Conservation (phyloP, 2,113 vertebrate species). For the Pogonocichla stellata region DNA sequence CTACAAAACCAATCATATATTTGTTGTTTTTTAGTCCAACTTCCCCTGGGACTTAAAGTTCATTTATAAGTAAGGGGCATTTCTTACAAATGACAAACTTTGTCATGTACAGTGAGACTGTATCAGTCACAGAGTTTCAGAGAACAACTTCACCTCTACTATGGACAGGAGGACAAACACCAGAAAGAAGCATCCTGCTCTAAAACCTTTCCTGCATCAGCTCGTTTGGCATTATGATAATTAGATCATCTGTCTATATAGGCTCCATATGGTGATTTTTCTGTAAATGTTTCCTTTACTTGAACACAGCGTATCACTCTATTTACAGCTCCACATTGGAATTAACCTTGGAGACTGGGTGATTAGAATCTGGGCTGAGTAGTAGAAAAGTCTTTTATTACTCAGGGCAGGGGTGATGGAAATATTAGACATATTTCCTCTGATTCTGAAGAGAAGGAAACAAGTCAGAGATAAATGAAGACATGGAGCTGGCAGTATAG, state of each 20-base stretch:
- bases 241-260: conserved; percentile 64
- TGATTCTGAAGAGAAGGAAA: not conserved
- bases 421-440: not conserved
- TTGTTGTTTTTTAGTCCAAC: not conserved
- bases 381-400: not conserved
- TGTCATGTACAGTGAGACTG: not conserved
- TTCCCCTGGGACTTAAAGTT: not conserved
- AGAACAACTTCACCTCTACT: conserved; percentile 4
- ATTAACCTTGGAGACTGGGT: conserved; percentile 50
- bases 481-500: not conserved
- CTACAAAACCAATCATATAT: not conserved
- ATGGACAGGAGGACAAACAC: conserved; percentile 24
- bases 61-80: not conserved
- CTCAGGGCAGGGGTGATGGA: too few species aligned
- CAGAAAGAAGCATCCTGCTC: conserved; percentile 46
- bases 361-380: conserved; percentile 16
- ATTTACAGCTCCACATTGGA: conserved; percentile 38
- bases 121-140: not conserved
- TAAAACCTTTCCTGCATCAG: conserved; percentile 22
- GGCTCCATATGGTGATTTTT: conserved; percentile 58
- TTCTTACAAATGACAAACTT: not conserved
- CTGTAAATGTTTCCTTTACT: conserved; percentile 64
- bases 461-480: not conserved
- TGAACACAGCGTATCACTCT: conserved; percentile 45
- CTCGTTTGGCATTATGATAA: conserved; percentile 52